A percentile compares a stretch with the other conserved stretches of the same genome.
Evolutionary conservation across 2,888 invertebrate genomes (phyloP).

Genomic region (Aradus depressus): DNA sequence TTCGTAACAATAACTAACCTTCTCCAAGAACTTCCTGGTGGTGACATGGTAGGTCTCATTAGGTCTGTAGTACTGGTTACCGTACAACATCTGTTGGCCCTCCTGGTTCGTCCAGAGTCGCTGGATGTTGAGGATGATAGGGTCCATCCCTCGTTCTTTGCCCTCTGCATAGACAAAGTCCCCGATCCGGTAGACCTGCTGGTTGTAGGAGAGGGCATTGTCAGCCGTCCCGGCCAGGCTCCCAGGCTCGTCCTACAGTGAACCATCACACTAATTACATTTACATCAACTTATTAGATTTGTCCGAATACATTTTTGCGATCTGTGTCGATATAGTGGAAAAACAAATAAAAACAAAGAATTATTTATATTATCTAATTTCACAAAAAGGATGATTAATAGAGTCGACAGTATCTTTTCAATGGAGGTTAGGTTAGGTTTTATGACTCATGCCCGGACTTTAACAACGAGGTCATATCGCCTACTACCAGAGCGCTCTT

Average conservation of each 20-base stretch:
- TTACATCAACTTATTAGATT: no score
- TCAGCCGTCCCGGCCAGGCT: slow-evolving; percentile 36
- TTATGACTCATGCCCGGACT: no score
- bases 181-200: slow-evolving; percentile 45
- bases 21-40: slow-evolving; percentile 88
- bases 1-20: slow-evolving; percentile 36
- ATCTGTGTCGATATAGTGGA: no score
- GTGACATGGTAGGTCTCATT: slow-evolving; percentile 93
- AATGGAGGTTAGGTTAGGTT: no score
- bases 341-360: no score
- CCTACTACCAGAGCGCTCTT: no score
- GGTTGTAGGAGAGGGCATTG: slow-evolving; percentile 58
- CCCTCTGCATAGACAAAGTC: slow-evolving; percentile 65
- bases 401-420: no score
- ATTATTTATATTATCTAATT: no score
- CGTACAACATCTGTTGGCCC: slow-evolving; percentile 71
- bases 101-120: slow-evolving; percentile 74
- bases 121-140: slow-evolving; percentile 76
- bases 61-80: slow-evolving; percentile 83
- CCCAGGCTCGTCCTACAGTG: slow-evolving; percentile 32
- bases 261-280: background rate
- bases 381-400: no score
- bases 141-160: slow-evolving; percentile 53
- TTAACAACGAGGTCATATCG: no score
- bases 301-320: no score